A percentile compares a stretch with the other conserved stretches of the same genome.
phyloP scores from a whole-genome alignment of 2,797 vertebrate genomes.

The Sebastes goodei region DNA sequence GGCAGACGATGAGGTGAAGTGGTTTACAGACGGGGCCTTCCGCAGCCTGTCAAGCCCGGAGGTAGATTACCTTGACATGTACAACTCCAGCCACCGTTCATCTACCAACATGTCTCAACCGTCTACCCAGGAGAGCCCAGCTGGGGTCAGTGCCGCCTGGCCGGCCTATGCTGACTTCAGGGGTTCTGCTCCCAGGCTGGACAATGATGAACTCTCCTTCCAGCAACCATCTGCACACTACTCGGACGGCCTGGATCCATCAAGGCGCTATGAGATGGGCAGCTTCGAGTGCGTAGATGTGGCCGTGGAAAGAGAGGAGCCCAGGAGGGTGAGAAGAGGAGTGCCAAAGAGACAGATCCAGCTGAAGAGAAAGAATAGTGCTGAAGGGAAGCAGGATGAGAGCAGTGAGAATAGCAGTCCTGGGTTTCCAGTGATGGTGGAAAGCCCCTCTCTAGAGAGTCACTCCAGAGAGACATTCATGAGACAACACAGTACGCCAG shows the following conservation, averaged over 20 bases:
- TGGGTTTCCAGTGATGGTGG: constrained; percentile 50
- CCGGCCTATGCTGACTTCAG: constrained; percentile 81
- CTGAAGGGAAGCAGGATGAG: constrained; percentile 79
- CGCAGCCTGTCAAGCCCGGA: constrained; percentile 84
- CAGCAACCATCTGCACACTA: constrained; percentile 60
- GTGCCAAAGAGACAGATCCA: constrained; percentile 96
- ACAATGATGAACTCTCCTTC: constrained; percentile 70
- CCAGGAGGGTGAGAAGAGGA: constrained; percentile 85
- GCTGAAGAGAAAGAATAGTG: constrained; percentile 86
- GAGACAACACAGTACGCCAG: constrained; percentile 82
- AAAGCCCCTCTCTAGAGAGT: constrained; percentile 63
- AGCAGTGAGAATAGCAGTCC: constrained; percentile 82
- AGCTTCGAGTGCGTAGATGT: constrained; percentile 92
- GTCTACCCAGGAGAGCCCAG: constrained; percentile 85
- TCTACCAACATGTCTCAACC: constrained; percentile 85
- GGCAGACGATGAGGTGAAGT: constrained; percentile 88
- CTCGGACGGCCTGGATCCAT: constrained; percentile 69
- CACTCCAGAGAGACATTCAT: constrained; percentile 70
- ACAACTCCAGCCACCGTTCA: constrained; percentile 86
- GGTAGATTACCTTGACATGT: constrained; percentile 86
- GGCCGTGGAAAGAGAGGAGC: constrained; percentile 86
- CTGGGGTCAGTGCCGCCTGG: constrained; percentile 79
- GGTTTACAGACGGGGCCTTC: constrained; percentile 85
- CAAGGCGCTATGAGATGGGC: constrained; percentile 79
- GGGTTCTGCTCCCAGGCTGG: constrained; percentile 73